phyloP scores from a whole-genome alignment of 2,888 invertebrate genomes.

The Coecobrya sp. region DNA sequence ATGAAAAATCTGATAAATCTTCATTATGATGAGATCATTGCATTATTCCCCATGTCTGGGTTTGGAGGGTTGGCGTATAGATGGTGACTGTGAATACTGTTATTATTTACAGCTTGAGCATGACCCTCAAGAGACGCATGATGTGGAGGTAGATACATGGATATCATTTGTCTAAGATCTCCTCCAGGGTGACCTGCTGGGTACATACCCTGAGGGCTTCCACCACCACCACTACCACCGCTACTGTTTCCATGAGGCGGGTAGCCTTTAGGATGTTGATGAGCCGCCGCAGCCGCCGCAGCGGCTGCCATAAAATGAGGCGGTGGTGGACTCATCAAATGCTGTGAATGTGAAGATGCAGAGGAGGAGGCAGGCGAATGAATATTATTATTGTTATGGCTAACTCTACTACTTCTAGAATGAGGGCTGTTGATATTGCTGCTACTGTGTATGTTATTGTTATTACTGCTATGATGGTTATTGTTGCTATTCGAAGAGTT shows the following conservation, averaged over 20 bases:
- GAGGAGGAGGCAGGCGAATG: constrained; percentile 87
- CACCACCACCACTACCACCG: constrained; percentile 90
- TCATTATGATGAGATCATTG: constrained; percentile 83
- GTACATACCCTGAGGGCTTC: constrained; percentile 89
- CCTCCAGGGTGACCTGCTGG: constrained; percentile 89
- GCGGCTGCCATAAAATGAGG: constrained; percentile 87
- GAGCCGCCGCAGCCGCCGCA: constrained; percentile 86
- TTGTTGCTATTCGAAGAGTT: constrained; percentile 67
- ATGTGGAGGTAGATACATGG: constrained; percentile 92
- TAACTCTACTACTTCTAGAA: constrained; percentile 58
- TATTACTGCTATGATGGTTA: constrained; percentile 95
- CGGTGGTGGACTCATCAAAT: constrained; percentile 88
- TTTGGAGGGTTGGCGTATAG: constrained; percentile 86
- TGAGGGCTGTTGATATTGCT: constrained; percentile 90
- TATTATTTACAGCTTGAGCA: constrained; percentile 86
- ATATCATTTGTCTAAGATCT: constrained; percentile 92
- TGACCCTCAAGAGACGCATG: constrained; percentile 90
- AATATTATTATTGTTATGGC: constrained; percentile 90
- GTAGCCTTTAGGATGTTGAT: constrained; percentile 72
- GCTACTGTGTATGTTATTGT: constrained; percentile 93
- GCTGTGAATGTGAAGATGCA: constrained; percentile 86
- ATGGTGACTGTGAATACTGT: constrained; percentile 87
- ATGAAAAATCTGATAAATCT: neutral
- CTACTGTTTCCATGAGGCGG: constrained; percentile 80
- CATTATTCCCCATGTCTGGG: constrained; percentile 82